Conservation (phyloP, 2,113 vertebrate genomes). For the Triplophysa rosa region DNA sequence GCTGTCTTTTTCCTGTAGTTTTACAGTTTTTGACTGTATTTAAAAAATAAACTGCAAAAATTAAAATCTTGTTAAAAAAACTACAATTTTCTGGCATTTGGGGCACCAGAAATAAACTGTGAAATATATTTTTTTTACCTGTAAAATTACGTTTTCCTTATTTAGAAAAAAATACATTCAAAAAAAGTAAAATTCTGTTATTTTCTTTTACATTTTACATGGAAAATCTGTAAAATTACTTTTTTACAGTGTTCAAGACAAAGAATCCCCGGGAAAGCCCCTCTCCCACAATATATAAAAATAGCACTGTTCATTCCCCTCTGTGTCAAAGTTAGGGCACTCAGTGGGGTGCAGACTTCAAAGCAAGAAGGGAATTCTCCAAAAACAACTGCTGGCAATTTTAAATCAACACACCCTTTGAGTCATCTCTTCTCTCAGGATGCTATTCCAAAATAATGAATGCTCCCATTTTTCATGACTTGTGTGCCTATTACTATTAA, state of each 20-base stretch:
- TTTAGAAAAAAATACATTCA: too few relatives aligned
- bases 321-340: constrained; percentile 78
- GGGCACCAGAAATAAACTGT: too few relatives aligned
- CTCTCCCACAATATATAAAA: constrained; percentile 76
- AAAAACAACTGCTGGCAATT: constrained; percentile 80
- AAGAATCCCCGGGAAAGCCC: constrained; percentile 59
- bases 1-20: too few relatives aligned
- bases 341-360: constrained; percentile 79
- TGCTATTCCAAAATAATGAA: constrained; percentile 39
- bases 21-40: too few relatives aligned
- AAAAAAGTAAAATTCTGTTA: too few relatives aligned
- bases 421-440: constrained; percentile 69
- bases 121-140: too few relatives aligned
- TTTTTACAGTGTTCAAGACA: constrained; percentile 19
- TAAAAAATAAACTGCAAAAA: too few relatives aligned
- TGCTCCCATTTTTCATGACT: constrained; percentile 2
- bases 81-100: too few relatives aligned
- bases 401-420: constrained; percentile 73
- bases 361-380: constrained; percentile 78
- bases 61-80: too few relatives aligned
- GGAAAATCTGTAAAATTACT: not conserved
- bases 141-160: too few relatives aligned
- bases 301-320: constrained; percentile 73
- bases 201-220: too few relatives aligned
- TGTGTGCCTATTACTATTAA: constrained; percentile 1